phyloP scores from a whole-genome alignment of 2,888 invertebrate species.

The Plusia festucae region DNA sequence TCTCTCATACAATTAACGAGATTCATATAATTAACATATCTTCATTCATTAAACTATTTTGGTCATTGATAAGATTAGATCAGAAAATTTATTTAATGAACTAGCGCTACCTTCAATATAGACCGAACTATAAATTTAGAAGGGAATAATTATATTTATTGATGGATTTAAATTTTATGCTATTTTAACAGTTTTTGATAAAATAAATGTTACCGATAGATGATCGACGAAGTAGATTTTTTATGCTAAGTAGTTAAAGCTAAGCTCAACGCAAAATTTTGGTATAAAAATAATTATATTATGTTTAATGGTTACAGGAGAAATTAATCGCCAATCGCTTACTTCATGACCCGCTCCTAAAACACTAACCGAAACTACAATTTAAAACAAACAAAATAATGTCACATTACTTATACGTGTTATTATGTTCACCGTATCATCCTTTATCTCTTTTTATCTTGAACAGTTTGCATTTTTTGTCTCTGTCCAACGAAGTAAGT shows the following conservation, averaged over 20 bases:
- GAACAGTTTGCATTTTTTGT: conserved; percentile 29
- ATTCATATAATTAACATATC: conserved; percentile 21
- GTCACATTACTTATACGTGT: conserved; percentile 1
- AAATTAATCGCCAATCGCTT: conserved; percentile 10
- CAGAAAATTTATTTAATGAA: neutral
- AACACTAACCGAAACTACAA: neutral
- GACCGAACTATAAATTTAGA: neutral
- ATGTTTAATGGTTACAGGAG: no score
- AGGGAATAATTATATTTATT: neutral
- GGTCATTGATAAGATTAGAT: conserved; percentile 9
- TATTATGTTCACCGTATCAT: conserved; percentile 17
- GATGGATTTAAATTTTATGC: neutral
- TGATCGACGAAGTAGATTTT: no score
- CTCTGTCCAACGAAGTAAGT: conserved; percentile 47
- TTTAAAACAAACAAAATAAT: conserved; percentile 2
- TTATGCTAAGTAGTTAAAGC: no score
- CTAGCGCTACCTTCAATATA: neutral
- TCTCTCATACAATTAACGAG: conserved; percentile 16
- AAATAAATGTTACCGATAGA: no score
- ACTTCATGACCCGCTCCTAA: neutral
- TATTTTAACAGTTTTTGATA: neutral
- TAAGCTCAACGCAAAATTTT: no score
- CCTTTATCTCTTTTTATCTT: conserved; percentile 29
- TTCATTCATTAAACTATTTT: conserved; percentile 20
- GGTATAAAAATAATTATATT: no score